These are phyloP conservation scores for Coregonus suidteri DNA, from an alignment of 2,797 vertebrate species.

Conservation along the genomic window DNA sequence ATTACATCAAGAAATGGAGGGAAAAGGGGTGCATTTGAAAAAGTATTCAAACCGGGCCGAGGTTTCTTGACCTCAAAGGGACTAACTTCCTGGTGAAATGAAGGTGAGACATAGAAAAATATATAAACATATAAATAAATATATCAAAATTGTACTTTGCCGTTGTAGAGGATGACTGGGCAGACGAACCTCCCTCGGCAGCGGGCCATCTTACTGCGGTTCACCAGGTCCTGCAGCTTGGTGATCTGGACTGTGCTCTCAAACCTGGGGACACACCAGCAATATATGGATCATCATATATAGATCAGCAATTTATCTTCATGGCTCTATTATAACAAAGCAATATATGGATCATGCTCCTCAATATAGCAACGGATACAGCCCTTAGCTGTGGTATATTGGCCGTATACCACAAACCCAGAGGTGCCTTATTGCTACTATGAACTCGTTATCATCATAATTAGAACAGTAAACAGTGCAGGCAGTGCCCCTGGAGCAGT, in stretches of 20 bases:
- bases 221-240: constrained; percentile 93
- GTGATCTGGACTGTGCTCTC: constrained; percentile 89
- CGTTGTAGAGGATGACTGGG: constrained; percentile 96
- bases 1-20: not conserved
- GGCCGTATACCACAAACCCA: no score
- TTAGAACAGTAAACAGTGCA: no score
- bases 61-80: not conserved
- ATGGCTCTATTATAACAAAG: not conserved
- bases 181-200: constrained; percentile 96
- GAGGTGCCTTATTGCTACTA: no score
- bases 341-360: not conserved
- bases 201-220: constrained; percentile 92
- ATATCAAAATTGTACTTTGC: constrained; percentile 81
- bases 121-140: not conserved
- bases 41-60: not conserved
- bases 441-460: no score
- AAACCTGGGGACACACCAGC: constrained; percentile 73
- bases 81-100: not conserved
- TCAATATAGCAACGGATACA: not conserved
- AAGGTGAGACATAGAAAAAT: not conserved
- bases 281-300: not conserved
- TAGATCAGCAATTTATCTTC: no score
- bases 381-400: no score
- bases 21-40: not conserved
- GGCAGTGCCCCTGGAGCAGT: no score